A percentile compares a stretch with the other conserved stretches of the same genome.
Conservation (phyloP, 2,113 vertebrate species). For the Cyprinus carpio region DNA sequence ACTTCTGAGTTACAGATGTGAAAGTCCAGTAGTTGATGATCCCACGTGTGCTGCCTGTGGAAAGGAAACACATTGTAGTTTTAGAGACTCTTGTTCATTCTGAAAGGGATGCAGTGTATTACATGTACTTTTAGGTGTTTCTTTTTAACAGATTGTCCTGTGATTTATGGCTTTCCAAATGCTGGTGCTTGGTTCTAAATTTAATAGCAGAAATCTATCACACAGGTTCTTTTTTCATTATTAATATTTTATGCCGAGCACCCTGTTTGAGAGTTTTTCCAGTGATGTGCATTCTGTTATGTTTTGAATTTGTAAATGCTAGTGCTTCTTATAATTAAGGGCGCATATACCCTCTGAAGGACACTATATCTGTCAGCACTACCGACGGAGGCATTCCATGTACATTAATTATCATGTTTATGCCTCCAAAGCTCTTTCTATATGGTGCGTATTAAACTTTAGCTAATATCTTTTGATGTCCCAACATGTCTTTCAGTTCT, state of each 20-base stretch:
- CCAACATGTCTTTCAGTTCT: slow-evolving; percentile 46
- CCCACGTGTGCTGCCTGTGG: slow-evolving; percentile 41
- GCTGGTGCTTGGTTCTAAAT: too few species aligned
- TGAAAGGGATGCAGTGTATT: not conserved
- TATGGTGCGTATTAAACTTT: slow-evolving; percentile 46
- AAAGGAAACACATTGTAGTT: not conserved
- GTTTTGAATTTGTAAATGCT: not conserved
- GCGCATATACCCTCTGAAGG: slow-evolving; percentile 25
- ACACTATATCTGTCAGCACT: slow-evolving; percentile 52
- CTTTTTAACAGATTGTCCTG: not conserved
- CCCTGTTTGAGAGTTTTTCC: too few species aligned
- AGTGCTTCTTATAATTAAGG: slow-evolving; percentile 23
- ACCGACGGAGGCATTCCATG: not conserved
- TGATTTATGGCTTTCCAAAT: not conserved
- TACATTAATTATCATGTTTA: slow-evolving; percentile 55
- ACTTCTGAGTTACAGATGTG: slow-evolving; percentile 62
- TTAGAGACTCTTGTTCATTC: not conserved
- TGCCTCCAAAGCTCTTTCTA: slow-evolving; percentile 40
- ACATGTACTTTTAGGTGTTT: not conserved
- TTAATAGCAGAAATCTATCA: too few species aligned
- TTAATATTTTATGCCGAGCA: too few species aligned
- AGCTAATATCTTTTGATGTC: slow-evolving; percentile 46
- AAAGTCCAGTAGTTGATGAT: slow-evolving; percentile 50
- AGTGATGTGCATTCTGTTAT: too few species aligned
- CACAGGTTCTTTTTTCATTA: too few species aligned